Evolutionary conservation across 35 echinoderm and acorn worm species (phyloP).

Genomic region (Amphiura filiformis): DNA sequence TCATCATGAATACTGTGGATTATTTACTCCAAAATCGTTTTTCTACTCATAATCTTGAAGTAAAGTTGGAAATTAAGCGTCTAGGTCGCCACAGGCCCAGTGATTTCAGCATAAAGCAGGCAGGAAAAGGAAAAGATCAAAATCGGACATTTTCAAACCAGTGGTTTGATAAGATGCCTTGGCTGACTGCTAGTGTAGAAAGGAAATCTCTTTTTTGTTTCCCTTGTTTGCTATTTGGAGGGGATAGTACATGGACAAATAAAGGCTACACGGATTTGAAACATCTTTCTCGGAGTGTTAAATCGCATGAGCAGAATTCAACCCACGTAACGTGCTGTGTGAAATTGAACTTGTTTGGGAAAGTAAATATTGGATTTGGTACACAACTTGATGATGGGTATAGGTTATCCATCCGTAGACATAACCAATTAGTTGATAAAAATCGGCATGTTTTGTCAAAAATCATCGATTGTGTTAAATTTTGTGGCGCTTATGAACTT

Average conservation of each 20-base stretch:
- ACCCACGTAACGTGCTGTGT: not conserved
- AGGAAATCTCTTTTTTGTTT: not conserved
- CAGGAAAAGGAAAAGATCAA: not conserved
- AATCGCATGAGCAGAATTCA: not conserved
- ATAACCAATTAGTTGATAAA: slow-evolving; percentile 14
- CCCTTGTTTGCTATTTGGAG: not conserved
- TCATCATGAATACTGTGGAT: not conserved
- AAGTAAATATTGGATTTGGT: not conserved
- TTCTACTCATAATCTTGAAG: too few relatives aligned
- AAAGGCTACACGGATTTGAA: not conserved
- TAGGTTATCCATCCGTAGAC: not conserved
- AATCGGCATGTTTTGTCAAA: slow-evolving; percentile 7
- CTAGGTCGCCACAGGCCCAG: not conserved
- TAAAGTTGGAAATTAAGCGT: not conserved
- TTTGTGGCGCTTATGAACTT: not conserved
- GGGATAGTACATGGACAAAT: not conserved
- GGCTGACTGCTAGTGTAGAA: not conserved
- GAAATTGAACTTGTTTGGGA: not conserved
- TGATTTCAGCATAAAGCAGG: not conserved
- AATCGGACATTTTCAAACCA: not conserved
- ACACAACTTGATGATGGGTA: not conserved
- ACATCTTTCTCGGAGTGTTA: not conserved
- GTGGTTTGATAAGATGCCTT: not conserved
- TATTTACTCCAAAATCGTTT: not conserved
- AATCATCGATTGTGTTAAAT: not conserved